phyloP scores from a whole-genome alignment of 2,888 invertebrate genomes.

The Ptychoptera albimana region DNA sequence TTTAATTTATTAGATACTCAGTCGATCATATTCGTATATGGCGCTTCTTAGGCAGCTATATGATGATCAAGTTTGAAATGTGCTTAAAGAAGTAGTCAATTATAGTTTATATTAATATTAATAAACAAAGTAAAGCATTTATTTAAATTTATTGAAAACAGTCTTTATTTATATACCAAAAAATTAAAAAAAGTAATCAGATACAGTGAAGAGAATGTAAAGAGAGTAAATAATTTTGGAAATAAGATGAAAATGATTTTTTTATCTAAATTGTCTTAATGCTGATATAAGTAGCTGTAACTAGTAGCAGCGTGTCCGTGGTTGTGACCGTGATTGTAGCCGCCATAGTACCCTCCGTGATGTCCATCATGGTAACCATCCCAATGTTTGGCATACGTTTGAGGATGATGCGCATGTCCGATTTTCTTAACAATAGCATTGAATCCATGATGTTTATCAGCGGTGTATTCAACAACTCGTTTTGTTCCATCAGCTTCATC shows the following conservation, averaged over 20 bases:
- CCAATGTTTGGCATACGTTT: constrained; percentile 3
- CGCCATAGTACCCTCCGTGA: constrained; percentile 3
- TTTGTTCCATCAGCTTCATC: constrained; percentile 24
- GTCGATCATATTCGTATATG: constrained; percentile 19
- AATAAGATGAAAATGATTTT: neutral
- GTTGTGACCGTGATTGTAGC: constrained; percentile 2
- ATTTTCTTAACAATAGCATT: constrained; percentile 23
- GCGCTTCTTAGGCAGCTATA: constrained; percentile 18
- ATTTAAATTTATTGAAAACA: neutral
- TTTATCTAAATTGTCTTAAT: too few species aligned
- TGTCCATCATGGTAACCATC: constrained; percentile 13
- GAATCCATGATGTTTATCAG: constrained; percentile 22
- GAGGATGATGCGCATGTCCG: constrained; percentile 12
- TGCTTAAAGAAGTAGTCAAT: too few species aligned
- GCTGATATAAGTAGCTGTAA: too few species aligned
- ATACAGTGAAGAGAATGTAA: too few species aligned
- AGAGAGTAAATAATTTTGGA: neutral
- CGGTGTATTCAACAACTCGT: constrained; percentile 22
- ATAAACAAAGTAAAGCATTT: too few species aligned
- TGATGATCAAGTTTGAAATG: neutral
- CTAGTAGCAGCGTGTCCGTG: neutral
- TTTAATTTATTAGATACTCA: constrained; percentile 15
- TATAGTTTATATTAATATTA: too few species aligned
- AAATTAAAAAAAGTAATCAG: too few species aligned
- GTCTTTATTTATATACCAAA: too few species aligned